Percentiles rank a stretch among this genome's conserved stretches.
phyloP scores from a whole-genome alignment of 2,888 invertebrate genomes.

The Hypsopygia costalis region DNA sequence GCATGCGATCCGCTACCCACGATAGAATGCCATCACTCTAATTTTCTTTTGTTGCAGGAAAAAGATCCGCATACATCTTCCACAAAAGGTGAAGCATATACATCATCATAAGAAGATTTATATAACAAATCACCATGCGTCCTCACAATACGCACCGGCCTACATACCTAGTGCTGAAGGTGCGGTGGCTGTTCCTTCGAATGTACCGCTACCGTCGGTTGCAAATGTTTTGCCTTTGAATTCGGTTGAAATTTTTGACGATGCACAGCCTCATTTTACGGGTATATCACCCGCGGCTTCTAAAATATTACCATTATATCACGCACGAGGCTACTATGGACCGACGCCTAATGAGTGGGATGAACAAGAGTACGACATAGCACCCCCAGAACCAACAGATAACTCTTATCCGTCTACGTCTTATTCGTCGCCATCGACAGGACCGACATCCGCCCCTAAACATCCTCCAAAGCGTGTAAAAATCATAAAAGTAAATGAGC shows the following conservation, averaged over 20 bases:
- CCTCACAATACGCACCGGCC: constrained; percentile 71
- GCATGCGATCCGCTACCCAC: constrained; percentile 51
- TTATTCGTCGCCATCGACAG: constrained; percentile 36
- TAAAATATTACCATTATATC: constrained; percentile 66
- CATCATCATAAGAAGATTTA: constrained; percentile 78
- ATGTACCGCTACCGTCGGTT: constrained; percentile 52
- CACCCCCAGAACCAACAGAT: constrained; percentile 44
- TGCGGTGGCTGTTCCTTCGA: constrained; percentile 57
- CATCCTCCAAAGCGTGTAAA: constrained; percentile 58
- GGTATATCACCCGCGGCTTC: constrained; percentile 45
- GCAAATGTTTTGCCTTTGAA: constrained; percentile 51
- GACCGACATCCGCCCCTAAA: constrained; percentile 27
- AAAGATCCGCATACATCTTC: constrained; percentile 79
- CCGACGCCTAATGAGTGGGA: constrained; percentile 56
- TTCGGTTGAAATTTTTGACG: constrained; percentile 59
- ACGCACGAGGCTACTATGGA: constrained; percentile 71
- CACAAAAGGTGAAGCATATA: constrained; percentile 78
- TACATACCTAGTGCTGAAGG: constrained; percentile 66
- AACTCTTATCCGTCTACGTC: constrained; percentile 40
- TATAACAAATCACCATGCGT: constrained; percentile 71
- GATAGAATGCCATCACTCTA: constrained; percentile 41
- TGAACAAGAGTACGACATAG: constrained; percentile 58
- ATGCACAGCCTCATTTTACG: constrained; percentile 40
- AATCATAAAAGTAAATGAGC: constrained; percentile 58
- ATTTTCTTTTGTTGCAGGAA: constrained; percentile 72